phyloP scores from a whole-genome alignment of 2,888 invertebrate genomes.

The Polydrusus cervinus region DNA sequence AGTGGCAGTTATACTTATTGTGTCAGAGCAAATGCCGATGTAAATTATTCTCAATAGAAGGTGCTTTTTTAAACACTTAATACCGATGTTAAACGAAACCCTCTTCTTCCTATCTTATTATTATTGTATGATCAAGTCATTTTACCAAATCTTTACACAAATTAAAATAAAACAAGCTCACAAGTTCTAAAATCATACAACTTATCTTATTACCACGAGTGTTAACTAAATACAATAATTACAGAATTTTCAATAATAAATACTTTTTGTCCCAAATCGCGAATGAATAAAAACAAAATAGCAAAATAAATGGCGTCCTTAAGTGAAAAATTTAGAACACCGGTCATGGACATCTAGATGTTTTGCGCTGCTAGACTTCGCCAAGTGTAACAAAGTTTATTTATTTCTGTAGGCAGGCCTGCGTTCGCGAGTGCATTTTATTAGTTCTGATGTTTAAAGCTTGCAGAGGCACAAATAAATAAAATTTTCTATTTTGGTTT shows the following conservation, averaged over 20 bases:
- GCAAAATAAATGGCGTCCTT: slow-evolving; percentile 36
- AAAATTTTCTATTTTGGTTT: no score
- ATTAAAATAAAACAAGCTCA: no score
- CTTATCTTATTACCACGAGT: slow-evolving; percentile 5
- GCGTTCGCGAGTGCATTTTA: slow-evolving; percentile 1
- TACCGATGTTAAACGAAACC: no score
- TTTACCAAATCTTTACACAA: no score
- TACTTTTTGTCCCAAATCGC: slow-evolving; percentile 13
- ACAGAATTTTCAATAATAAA: neutral
- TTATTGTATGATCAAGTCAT: no score
- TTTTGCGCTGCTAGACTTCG: slow-evolving; percentile 21
- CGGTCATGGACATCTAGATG: slow-evolving; percentile 40
- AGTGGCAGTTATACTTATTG: no score
- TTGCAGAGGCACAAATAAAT: slow-evolving; percentile 1
- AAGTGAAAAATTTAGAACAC: slow-evolving; percentile 37
- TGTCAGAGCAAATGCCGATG: no score
- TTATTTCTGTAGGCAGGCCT: slow-evolving; percentile 8
- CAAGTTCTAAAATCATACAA: no score
- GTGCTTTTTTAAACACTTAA: no score
- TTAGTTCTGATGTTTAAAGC: neutral
- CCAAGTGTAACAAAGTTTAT: slow-evolving; percentile 24
- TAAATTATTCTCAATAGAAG: no score
- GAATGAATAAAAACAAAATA: slow-evolving; percentile 18
- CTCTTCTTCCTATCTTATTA: no score
- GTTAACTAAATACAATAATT: slow-evolving; percentile 14